Evolutionary conservation across 1,140 invertebrate species (phyloP).

Genomic region (Harlomillsia oculata): DNA sequence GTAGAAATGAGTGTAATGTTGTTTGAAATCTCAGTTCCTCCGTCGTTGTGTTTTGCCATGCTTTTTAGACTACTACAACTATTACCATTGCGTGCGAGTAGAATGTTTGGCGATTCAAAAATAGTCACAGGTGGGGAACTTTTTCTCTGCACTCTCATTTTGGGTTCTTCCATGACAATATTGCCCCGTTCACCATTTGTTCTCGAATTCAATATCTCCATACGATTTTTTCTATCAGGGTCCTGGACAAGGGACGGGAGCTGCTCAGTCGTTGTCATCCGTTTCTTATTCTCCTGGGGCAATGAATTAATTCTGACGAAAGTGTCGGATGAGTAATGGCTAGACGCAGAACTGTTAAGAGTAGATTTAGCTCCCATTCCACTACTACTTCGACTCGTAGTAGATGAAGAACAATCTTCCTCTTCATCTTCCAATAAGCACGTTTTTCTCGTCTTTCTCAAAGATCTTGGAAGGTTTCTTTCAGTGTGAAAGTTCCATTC

Average conservation of each 20-base stretch:
- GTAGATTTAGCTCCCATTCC: not conserved
- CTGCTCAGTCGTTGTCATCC: not conserved
- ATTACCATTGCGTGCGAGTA: not conserved
- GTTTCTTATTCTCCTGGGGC: too few relatives aligned
- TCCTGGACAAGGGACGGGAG: too few relatives aligned
- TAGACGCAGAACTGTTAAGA: not conserved
- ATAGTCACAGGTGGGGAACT: not conserved
- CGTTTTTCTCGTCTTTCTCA: slow-evolving; percentile 30
- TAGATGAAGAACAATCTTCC: slow-evolving; percentile 3
- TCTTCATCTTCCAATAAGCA: slow-evolving; percentile 28
- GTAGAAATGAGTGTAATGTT: not conserved
- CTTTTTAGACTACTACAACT: too few relatives aligned
- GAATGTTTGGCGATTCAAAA: not conserved
- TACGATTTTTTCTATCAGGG: too few relatives aligned
- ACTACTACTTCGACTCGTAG: not conserved
- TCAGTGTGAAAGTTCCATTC: slow-evolving; percentile 33
- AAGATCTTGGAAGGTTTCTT: slow-evolving; percentile 31
- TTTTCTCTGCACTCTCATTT: not conserved
- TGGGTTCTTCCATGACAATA: not conserved
- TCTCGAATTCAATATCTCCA: too few relatives aligned
- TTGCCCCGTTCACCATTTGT: not conserved
- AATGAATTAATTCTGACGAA: too few relatives aligned
- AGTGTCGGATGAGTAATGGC: too few relatives aligned
- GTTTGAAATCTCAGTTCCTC: not conserved
- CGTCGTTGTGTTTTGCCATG: not conserved